Conservation (phyloP, 2,888 invertebrate genomes). For the Morpho helenor region DNA sequence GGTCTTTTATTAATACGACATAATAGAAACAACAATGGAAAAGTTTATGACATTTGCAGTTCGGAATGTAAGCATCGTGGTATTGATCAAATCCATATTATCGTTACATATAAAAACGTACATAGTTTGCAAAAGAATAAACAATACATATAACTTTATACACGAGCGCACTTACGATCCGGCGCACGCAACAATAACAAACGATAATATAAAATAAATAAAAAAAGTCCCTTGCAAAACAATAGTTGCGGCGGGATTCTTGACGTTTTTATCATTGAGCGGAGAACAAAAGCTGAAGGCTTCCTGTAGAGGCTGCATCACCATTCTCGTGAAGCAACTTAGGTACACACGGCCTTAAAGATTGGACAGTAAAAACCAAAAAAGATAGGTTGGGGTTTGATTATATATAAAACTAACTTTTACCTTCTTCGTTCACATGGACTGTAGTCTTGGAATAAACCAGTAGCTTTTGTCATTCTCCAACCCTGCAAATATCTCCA, state of each 20-base stretch:
- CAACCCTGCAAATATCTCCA: no score
- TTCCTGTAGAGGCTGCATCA: constrained; percentile 75
- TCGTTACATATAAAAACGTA: not conserved
- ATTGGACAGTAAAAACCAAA: no score
- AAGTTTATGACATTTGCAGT: no score
- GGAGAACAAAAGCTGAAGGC: constrained; percentile 74
- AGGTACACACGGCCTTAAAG: constrained; percentile 36
- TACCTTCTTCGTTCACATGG: no score
- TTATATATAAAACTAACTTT: no score
- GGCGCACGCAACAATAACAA: constrained; percentile 54
- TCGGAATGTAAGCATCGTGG: not conserved
- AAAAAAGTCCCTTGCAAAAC: constrained; percentile 59
- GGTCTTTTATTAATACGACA: no score
- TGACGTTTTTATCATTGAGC: constrained; percentile 77
- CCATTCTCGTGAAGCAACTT: constrained; percentile 59
- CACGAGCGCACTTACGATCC: constrained; percentile 31
- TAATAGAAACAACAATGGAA: no score
- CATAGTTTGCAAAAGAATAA: constrained; percentile 7
- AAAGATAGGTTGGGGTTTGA: no score
- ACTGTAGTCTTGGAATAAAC: no score
- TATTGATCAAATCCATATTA: not conserved
- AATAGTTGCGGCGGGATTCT: constrained; percentile 66
- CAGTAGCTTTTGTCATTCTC: no score
- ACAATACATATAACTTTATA: constrained; percentile 36
- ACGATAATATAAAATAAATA: constrained; percentile 42